Evolutionary conservation across 2,797 vertebrate genomes (phyloP).

Genomic region (Vireo griseus): DNA sequence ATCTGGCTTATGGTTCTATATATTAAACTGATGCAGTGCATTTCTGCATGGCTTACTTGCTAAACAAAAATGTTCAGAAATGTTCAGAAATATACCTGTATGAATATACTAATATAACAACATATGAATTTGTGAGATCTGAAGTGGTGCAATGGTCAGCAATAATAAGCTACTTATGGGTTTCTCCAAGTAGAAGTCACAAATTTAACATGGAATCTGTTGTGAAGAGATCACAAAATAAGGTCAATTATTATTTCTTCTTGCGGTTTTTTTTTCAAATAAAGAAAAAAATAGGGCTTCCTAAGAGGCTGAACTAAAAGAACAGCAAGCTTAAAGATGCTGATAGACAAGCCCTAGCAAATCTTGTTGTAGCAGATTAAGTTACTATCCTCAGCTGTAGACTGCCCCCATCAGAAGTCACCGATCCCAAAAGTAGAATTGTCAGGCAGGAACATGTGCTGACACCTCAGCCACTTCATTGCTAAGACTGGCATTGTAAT

Average conservation of each 20-base stretch:
- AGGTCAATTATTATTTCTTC: not conserved
- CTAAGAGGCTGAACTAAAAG: not conserved
- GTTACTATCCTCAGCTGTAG: slow-evolving; percentile 45
- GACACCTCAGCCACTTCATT: not conserved
- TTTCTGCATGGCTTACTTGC: not conserved
- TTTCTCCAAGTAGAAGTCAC: not conserved
- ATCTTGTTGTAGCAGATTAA: slow-evolving; percentile 58
- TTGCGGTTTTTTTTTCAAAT: not conserved
- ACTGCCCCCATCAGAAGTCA: slow-evolving; percentile 1
- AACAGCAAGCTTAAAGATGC: slow-evolving; percentile 1
- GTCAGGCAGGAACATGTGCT: not conserved
- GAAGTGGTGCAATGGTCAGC: not conserved
- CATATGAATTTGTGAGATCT: not conserved
- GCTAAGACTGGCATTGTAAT: not conserved
- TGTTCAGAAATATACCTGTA: not conserved
- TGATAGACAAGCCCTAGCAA: slow-evolving; percentile 26
- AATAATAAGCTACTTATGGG: not conserved
- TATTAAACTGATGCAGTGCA: not conserved
- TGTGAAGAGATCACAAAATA: not conserved
- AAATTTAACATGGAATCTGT: not conserved
- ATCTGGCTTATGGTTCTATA: not conserved
- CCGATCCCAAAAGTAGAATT: not conserved
- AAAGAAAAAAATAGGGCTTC: not conserved
- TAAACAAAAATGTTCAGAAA: not conserved
- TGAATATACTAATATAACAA: not conserved